Base-by-base conservation (phyloP, 2,113 vertebrate species). In the Eira barbara region DNA sequence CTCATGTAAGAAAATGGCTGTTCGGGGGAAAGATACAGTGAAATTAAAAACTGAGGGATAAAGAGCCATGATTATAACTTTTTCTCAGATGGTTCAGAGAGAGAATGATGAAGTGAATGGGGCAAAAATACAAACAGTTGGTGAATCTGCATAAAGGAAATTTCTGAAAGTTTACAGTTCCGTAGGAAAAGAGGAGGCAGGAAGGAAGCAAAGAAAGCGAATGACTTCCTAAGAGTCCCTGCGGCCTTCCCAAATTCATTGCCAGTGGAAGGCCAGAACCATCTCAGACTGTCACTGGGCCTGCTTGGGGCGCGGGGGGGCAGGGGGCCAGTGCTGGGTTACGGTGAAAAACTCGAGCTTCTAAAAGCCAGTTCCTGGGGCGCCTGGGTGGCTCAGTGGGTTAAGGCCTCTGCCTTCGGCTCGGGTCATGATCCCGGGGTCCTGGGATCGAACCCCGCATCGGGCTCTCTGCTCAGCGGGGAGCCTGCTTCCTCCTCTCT, bases 261-360 rank as follows among this genome's bases (percentile, higher is more conserved):
- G 63, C 31, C 11, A 9, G 49, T 45, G 39, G 42, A 65, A 55
- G 65, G 87, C 73, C 76, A 18, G 49, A 13, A 11, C 18, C 15
- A 61, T 34, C 6, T 1, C 31, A 7, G 23, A 10, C 61, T 20
- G 2, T 25, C 34, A 0, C 34, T 1, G 47, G 57, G 34, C 27
- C 45, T 12, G 42, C 73, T 12, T 0, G 2, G 27, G 36, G 21
- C 39, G 20, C 0, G 12, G 27, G 0, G 27, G 29, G 6, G 14
- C 8, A 1, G 61, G 29, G 61, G 13, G 6, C 0, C 27, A 2
- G n/a, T 4, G 20, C 47, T 57, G 14, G 11, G 17, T 65, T 61
- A 55, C 20, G n/a, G 7, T 57, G 61, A 13, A 17, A 12, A 17
- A 2, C 55, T 49, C 71, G 31, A 73, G 21, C 14, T 15, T 15